phyloP scores from a whole-genome alignment of 30 jellyfish, hydroid and myxozoan genomes.

The Nemopilema nomurai region DNA sequence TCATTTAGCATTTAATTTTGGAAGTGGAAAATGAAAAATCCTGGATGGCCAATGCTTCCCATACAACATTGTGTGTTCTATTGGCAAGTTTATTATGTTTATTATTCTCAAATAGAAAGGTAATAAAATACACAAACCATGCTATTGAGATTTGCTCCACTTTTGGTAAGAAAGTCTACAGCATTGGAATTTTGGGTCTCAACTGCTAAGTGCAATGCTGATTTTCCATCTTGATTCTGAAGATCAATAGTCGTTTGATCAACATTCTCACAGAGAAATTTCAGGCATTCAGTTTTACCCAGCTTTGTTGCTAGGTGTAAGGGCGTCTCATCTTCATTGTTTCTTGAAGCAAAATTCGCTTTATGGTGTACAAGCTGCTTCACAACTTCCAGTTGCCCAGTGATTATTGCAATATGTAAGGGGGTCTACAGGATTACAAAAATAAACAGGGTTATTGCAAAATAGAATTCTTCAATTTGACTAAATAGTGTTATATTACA shows the following conservation, averaged over 20 bases:
- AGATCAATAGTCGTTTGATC: constrained; percentile 18
- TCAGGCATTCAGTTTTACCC: constrained; percentile 42
- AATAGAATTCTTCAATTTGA: too few species aligned
- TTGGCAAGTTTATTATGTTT: too few species aligned
- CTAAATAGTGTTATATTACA: too few species aligned
- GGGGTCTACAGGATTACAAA: constrained; percentile 41
- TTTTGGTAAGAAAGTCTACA: constrained; percentile 17
- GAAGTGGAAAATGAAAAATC: too few species aligned
- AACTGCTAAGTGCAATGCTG: constrained; percentile 60
- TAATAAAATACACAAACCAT: constrained; percentile 23
- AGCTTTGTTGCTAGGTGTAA: constrained; percentile 53
- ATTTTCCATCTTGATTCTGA: constrained; percentile 40
- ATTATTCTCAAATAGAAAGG: too few species aligned
- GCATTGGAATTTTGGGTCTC: constrained; percentile 25
- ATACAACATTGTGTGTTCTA: too few species aligned
- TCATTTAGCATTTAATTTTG: too few species aligned
- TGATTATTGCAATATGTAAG: constrained; percentile 57
- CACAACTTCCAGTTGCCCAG: constrained; percentile 26
- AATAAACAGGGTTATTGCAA: not conserved
- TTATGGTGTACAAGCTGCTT: constrained; percentile 7
- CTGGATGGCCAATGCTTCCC: too few species aligned
- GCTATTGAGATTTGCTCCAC: constrained; percentile 34
- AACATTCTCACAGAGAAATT: not conserved
- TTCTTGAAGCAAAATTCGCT: constrained; percentile 19
- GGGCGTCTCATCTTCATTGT: constrained; percentile 64